Percentiles rank a stretch among this genome's conserved stretches.
Evolutionary conservation across 2,888 invertebrate species (phyloP).

Genomic region (Brachypalpus laphriformis): DNA sequence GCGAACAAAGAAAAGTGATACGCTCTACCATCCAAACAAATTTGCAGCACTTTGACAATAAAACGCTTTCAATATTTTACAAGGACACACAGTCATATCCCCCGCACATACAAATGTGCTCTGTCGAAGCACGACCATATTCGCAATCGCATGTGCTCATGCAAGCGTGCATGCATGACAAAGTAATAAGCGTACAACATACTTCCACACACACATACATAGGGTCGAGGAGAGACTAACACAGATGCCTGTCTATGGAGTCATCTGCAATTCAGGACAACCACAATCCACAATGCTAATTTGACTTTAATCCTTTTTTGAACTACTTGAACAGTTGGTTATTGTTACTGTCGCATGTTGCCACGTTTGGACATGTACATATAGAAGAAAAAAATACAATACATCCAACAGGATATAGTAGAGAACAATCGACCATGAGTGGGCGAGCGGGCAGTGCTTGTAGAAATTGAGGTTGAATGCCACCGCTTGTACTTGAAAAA

Average conservation of each 20-base stretch:
- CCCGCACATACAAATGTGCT: slow-evolving; percentile 5
- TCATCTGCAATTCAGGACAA: slow-evolving; percentile 61
- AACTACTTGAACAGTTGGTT: slow-evolving; percentile 24
- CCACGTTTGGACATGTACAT: not conserved
- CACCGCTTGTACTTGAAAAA: slow-evolving; percentile 35
- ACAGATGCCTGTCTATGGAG: slow-evolving; percentile 18
- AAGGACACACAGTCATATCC: slow-evolving; percentile 39
- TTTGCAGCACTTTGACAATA: slow-evolving; percentile 52
- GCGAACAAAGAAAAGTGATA: slow-evolving; percentile 7
- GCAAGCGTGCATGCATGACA: slow-evolving; percentile 47
- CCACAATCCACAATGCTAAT: slow-evolving; percentile 64
- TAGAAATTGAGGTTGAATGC: slow-evolving; percentile 12
- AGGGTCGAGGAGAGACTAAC: not conserved
- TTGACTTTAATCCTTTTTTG: slow-evolving; percentile 59
- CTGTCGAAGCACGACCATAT: slow-evolving; percentile 12
- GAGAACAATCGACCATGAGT: slow-evolving; percentile 4
- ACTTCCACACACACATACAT: not conserved
- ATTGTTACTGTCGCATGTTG: slow-evolving; percentile 15
- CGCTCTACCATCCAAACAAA: slow-evolving; percentile 49
- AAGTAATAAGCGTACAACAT: slow-evolving; percentile 48
- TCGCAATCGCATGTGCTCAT: slow-evolving; percentile 19
- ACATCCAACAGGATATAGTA: not conserved
- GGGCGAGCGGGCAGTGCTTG: not conserved
- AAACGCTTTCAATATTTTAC: slow-evolving; percentile 60
- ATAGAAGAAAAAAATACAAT: not conserved